Percentiles rank a stretch among this genome's conserved stretches.
These are phyloP conservation scores for Ceratosolen solmsi DNA, from an alignment of 1,140 invertebrate genomes.

Conservation along the genomic window DNA sequence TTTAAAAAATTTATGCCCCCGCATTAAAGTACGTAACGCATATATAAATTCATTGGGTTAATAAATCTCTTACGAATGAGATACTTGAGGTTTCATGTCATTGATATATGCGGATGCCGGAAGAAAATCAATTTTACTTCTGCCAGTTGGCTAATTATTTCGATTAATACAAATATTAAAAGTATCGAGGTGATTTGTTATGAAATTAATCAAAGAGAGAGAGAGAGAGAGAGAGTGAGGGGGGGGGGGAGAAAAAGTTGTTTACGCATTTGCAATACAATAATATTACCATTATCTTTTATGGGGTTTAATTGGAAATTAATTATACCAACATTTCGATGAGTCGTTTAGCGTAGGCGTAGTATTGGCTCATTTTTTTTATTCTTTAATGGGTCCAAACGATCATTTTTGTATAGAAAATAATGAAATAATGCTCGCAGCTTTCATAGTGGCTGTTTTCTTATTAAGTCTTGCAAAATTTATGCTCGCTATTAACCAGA, in stretches of 20 bases:
- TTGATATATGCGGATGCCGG: not conserved
- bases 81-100: not conserved
- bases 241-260: no score
- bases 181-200: no score
- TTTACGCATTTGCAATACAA: not conserved
- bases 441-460: not conserved
- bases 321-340: not conserved
- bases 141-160: not conserved
- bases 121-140: not conserved
- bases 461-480: not conserved
- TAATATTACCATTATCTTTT: not conserved
- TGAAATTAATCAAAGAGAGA: no score
- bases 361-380: slow-evolving; percentile 9
- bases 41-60: not conserved
- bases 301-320: not conserved
- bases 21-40: not conserved
- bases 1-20: not conserved
- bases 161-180: not conserved
- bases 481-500: not conserved
- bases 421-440: not conserved
- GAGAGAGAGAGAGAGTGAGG: no score
- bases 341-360: not conserved
- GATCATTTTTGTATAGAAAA: not conserved
- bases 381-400: not conserved
- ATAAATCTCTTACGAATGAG: not conserved